Evolutionary conservation across 2,797 vertebrate genomes (phyloP).

Genomic region (Phrynocephalus forsythii): DNA sequence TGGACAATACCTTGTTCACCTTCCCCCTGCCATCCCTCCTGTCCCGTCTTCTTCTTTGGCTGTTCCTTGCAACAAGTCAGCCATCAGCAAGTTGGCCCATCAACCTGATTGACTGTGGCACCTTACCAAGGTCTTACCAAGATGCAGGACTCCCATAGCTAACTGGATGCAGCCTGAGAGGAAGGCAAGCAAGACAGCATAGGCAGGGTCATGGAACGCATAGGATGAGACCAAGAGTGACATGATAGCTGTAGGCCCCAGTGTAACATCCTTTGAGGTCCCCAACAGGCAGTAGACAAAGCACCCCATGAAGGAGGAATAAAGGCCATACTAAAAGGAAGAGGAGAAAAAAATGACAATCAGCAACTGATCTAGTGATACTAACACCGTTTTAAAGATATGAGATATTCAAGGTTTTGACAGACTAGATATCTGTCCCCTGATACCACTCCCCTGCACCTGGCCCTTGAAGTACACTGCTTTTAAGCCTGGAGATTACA

Average conservation of each 20-base stretch:
- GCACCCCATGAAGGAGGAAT: conserved; percentile 94
- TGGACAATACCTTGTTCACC: background rate
- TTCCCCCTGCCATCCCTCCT: background rate
- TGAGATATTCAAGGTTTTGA: too few species aligned
- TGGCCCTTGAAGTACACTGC: too few species aligned
- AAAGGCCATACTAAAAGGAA: conserved; percentile 88
- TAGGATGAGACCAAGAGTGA: conserved; percentile 91
- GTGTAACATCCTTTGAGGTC: conserved; percentile 93
- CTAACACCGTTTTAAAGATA: too few species aligned
- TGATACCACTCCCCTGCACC: too few species aligned
- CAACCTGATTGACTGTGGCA: background rate
- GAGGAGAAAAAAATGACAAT: background rate
- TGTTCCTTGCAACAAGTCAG: background rate
- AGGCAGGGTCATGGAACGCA: conserved; percentile 80
- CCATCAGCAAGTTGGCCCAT: background rate
- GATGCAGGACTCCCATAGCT: conserved; percentile 86
- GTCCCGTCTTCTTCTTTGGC: background rate
- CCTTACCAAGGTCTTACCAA: conserved; percentile 81
- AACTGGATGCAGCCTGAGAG: conserved; percentile 91
- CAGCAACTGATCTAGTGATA: background rate
- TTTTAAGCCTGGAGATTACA: too few species aligned
- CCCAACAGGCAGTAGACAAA: conserved; percentile 94
- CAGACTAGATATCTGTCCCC: too few species aligned
- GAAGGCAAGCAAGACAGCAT: conserved; percentile 89
- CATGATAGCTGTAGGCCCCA: conserved; percentile 98